Percentiles rank a stretch among this genome's conserved stretches.
Conservation (phyloP, 2,888 invertebrate species). For the Rosalia funebris region DNA sequence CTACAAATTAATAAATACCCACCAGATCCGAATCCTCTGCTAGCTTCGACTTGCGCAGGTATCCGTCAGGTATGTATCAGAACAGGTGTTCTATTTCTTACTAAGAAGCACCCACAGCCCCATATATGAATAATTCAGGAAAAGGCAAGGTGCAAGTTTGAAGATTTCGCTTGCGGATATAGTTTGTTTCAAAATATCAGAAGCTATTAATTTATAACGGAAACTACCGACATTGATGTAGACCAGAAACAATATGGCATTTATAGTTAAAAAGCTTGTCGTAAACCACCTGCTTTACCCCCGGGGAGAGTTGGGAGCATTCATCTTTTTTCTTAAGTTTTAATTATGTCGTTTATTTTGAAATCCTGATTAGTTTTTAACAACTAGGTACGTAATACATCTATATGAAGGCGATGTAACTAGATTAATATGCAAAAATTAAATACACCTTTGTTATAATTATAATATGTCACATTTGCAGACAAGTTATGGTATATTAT, state of each 20-base stretch:
- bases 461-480: no score
- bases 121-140: conserved; percentile 53
- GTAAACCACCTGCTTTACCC: conserved; percentile 31
- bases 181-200: conserved; percentile 36
- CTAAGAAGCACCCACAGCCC: conserved; percentile 33
- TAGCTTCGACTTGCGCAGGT: not conserved
- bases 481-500: no score
- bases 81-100: conserved; percentile 34
- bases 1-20: conserved; percentile 5
- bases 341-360: conserved; percentile 16
- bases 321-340: conserved; percentile 2
- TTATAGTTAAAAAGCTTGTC: conserved; percentile 32
- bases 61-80: conserved; percentile 10
- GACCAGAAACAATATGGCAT: conserved; percentile 33
- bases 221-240: conserved; percentile 36
- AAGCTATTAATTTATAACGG: conserved; percentile 46
- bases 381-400: not conserved
- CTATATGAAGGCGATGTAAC: no score
- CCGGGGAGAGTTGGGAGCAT: not conserved
- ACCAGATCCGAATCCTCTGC: not conserved
- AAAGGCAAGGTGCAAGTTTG: conserved; percentile 50
- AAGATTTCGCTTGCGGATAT: conserved; percentile 53
- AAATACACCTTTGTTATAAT: no score
- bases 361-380: not conserved
- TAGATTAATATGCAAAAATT: no score